Conservation (phyloP, 2,113 vertebrate genomes). For the Limnothrissa miodon region DNA sequence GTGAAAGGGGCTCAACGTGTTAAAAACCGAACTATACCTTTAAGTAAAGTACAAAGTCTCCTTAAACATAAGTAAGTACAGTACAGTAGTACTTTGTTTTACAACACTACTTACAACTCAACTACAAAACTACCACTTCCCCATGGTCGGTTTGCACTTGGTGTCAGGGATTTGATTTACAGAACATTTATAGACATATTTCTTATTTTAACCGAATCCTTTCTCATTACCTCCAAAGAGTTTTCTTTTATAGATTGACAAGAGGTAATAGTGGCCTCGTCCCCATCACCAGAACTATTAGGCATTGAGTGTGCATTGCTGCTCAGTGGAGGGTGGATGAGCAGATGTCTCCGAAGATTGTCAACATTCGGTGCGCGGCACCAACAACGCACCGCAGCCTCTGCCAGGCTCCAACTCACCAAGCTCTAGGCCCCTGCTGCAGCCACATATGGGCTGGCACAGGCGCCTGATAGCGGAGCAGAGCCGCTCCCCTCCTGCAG, state of each 20-base stretch:
- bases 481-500: neutral
- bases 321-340: constrained; percentile 11
- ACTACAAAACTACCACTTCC: no score
- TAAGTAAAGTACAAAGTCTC: no score
- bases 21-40: no score
- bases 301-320: neutral
- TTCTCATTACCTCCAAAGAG: neutral
- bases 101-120: no score
- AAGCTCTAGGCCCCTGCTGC: neutral
- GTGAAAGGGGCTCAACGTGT: no score
- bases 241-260: no score
- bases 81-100: no score
- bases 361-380: neutral
- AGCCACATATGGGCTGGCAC: neutral
- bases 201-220: neutral
- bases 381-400: neutral
- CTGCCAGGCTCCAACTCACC: neutral
- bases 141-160: no score
- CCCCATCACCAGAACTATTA: neutral
- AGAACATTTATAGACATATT: no score
- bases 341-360: neutral
- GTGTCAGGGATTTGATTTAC: no score
- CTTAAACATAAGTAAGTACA: no score
- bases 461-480: neutral
- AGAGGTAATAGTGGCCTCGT: no score